These are phyloP conservation scores for Cossypha caffra DNA, from an alignment of 2,797 vertebrate species.

Conservation along the genomic window DNA sequence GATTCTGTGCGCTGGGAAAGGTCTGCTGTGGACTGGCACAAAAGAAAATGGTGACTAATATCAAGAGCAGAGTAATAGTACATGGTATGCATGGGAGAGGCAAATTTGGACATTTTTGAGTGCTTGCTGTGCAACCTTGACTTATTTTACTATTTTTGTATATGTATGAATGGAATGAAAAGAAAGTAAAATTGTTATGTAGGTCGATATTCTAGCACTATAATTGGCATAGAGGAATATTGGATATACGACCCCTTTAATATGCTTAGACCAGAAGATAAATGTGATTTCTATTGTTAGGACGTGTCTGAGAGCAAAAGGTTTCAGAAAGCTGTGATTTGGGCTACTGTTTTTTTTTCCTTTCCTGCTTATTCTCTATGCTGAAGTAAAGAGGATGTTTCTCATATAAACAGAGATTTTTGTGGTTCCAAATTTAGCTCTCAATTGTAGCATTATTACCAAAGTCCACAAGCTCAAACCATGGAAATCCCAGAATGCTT, in stretches of 20 bases:
- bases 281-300: background rate
- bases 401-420: background rate
- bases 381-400: background rate
- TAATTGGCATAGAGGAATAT: background rate
- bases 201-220: background rate
- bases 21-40: background rate
- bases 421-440: background rate
- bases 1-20: background rate
- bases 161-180: background rate
- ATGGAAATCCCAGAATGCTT: background rate
- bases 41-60: background rate
- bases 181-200: background rate
- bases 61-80: background rate
- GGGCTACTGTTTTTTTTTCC: too few relatives aligned
- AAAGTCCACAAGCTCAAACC: background rate
- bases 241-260: background rate
- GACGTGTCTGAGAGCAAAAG: background rate
- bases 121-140: background rate
- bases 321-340: background rate
- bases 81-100: background rate
- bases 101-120: background rate
- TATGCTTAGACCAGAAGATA: background rate
- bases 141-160: background rate
- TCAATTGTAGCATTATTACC: background rate
- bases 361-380: background rate